Base-by-base conservation (phyloP, 2,888 invertebrate genomes). In the Lucinisca nassula region DNA sequence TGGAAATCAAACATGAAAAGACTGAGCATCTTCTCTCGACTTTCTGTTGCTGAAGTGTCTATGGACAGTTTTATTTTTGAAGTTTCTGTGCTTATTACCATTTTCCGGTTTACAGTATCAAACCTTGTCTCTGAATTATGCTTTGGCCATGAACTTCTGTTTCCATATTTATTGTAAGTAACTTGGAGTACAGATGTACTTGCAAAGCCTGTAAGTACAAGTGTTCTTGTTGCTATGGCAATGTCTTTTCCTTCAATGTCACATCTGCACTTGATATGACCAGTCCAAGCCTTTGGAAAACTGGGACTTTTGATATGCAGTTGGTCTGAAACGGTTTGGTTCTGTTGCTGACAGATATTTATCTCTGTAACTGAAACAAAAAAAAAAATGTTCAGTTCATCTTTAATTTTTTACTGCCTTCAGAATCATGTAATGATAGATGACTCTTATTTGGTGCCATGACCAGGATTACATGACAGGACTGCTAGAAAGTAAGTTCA, bases 201-300 rank as follows among this genome's bases (percentile, higher is more conserved):
- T 51, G 21, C 10, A 51, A 21, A 3, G 6, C 61, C 61, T 3
- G 10, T 61, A 10, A 30, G 30, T 61, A 61, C 30, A 27, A 61
- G 30, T 30, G 61, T 61, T 21, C 61, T 61, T 61, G 61, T 61
- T 61, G 61, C 61, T 61, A 61, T 61, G 61, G 21, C 30, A 61
- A 61, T 61, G 30, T 30, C 30, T 3, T 61, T 2, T 30, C 61
- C 61, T 30, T 61, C 61, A 61, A 61, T 61, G 61, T 61, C 61
- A 61, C 61, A 61, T 30, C 30, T 24, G 30, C 61, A 61, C 61
- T 61, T 61, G 61, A 61, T 61, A 30, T 61, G 61, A 21, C 30
- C 21, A 8, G 61, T 61, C 61, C 61, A 61, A 27, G 61, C 61
- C 6, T 61, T 27, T 61, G 61, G 61, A 30, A 61, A 61, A 27